Percentiles rank a stretch among this genome's conserved stretches.
Evolutionary conservation across 2,797 vertebrate genomes (phyloP).

Genomic region (Aphelocoma californica): DNA sequence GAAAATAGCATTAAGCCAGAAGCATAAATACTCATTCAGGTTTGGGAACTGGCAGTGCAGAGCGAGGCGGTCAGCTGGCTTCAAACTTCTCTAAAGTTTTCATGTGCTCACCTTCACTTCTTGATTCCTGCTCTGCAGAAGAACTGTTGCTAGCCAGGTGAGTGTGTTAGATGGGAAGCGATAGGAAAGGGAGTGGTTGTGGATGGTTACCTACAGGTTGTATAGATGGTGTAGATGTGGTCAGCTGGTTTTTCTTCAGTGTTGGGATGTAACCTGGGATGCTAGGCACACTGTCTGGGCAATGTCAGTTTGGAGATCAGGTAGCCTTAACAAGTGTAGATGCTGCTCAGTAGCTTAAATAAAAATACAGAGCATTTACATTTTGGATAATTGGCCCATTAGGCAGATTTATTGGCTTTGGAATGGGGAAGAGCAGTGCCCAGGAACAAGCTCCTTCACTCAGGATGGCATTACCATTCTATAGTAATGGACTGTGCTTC

Average conservation of each 20-base stretch:
- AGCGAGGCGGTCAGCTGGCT: not conserved
- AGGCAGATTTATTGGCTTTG: not conserved
- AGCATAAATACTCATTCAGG: not conserved
- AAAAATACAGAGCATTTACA: not conserved
- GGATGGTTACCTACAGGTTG: not conserved
- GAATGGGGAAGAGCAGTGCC: not conserved
- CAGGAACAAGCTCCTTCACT: not conserved
- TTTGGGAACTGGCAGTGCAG: not conserved
- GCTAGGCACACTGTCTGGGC: not conserved
- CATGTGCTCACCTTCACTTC: not conserved
- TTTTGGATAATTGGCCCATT: not conserved
- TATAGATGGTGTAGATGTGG: not conserved
- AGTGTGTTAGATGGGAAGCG: not conserved
- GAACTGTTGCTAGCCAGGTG: not conserved
- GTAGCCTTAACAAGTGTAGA: not conserved
- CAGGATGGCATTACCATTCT: not conserved
- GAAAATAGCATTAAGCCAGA: not conserved
- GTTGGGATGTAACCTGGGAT: not conserved
- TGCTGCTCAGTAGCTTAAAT: not conserved
- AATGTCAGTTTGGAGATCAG: not conserved
- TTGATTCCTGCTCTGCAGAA: not conserved
- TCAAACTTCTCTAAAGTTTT: not conserved
- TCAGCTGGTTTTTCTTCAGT: not conserved
- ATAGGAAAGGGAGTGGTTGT: not conserved
- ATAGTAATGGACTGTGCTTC: not conserved